Evolutionary conservation across 2,888 invertebrate genomes (phyloP).

Genomic region (Pseudolycoriella hygida): DNA sequence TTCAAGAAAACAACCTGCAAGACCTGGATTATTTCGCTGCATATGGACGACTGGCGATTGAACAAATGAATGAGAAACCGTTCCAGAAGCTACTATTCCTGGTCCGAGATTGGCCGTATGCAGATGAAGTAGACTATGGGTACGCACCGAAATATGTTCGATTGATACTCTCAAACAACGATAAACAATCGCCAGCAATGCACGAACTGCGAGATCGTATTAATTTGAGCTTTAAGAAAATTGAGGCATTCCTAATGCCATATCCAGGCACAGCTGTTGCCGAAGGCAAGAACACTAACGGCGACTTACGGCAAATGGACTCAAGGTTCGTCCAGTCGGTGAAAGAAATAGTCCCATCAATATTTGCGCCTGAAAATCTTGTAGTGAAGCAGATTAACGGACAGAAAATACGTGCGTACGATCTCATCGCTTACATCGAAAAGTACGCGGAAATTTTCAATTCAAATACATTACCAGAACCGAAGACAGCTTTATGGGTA

Average conservation of each 20-base stretch:
- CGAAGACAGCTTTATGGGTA: background rate
- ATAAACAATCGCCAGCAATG: background rate
- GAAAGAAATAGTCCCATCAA: background rate
- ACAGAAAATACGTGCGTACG: background rate
- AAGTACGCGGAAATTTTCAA: background rate
- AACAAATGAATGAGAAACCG: background rate
- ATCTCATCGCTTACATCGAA: background rate
- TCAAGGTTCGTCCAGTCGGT: background rate
- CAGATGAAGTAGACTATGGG: constrained; percentile 3
- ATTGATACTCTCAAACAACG: background rate
- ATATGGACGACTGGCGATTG: constrained; percentile 3
- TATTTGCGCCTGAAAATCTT: background rate
- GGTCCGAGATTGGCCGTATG: constrained; percentile 3
- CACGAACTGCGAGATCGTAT: background rate
- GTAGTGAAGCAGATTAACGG: background rate
- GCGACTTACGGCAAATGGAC: background rate
- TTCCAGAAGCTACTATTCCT: constrained; percentile 4
- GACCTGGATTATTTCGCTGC: constrained; percentile 2
- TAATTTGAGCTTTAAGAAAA: background rate
- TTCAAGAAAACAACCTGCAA: constrained; percentile 2
- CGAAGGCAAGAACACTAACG: background rate
- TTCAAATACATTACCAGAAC: background rate
- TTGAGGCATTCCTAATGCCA: constrained; percentile 5
- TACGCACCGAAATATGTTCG: background rate
- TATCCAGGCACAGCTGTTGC: constrained; percentile 7